Conservation (phyloP, 2,888 invertebrate species). For the Sesia apiformis region DNA sequence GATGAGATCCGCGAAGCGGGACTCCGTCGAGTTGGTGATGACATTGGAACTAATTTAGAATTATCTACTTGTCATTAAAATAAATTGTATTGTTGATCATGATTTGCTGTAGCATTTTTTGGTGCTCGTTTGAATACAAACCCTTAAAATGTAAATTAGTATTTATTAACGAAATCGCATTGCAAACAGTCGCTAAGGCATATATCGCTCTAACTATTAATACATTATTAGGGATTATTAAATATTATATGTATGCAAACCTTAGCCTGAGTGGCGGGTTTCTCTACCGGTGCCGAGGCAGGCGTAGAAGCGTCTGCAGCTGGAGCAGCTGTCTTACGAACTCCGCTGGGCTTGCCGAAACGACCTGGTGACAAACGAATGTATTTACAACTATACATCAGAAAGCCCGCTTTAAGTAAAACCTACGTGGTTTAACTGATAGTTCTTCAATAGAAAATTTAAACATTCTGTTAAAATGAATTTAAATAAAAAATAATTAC, state of each 20-base stretch:
- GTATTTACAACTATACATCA: background rate
- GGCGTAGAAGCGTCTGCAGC: conserved; percentile 34
- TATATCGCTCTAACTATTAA: conserved; percentile 8
- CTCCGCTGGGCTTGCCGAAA: conserved; percentile 54
- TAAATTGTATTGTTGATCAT: too few species aligned
- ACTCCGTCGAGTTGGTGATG: too few species aligned
- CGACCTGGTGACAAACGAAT: conserved; percentile 48
- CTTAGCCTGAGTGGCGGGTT: conserved; percentile 47
- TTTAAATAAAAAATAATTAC: too few species aligned
- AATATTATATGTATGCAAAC: conserved; percentile 24
- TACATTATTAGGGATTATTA: background rate
- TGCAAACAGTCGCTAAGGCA: conserved; percentile 19
- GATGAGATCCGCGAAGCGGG: too few species aligned
- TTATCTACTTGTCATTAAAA: too few species aligned
- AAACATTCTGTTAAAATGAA: too few species aligned
- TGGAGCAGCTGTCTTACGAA: conserved; percentile 46
- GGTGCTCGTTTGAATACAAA: too few species aligned
- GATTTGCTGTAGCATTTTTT: too few species aligned
- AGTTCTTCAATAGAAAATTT: too few species aligned
- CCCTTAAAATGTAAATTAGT: too few species aligned
- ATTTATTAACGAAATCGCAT: conserved; percentile 1
- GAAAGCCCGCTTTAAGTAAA: background rate
- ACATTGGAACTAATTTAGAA: too few species aligned
- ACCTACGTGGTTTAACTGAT: too few species aligned
- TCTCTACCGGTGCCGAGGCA: conserved; percentile 32